phyloP scores from a whole-genome alignment of 2,888 invertebrate species.

The Archips xylosteana region DNA sequence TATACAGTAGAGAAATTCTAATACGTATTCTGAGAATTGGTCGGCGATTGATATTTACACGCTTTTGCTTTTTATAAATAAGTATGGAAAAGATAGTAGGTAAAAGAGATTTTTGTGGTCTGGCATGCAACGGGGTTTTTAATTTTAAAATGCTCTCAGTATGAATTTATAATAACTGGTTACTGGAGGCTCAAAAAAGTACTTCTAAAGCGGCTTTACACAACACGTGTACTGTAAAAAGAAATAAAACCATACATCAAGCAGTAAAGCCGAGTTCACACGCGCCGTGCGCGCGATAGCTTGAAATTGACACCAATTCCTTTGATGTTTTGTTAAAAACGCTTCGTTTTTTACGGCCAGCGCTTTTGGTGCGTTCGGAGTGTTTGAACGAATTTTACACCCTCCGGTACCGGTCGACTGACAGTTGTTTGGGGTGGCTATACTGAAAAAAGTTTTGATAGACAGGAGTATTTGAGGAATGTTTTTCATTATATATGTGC shows the following conservation, averaged over 20 bases:
- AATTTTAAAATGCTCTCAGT: too few relatives aligned
- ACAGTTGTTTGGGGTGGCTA: slow-evolving; percentile 8
- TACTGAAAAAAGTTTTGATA: background rate
- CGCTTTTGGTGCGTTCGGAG: slow-evolving; percentile 19
- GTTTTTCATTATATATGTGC: too few relatives aligned
- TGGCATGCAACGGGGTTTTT: too few relatives aligned
- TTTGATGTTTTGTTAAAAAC: slow-evolving; percentile 40
- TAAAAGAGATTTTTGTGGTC: too few relatives aligned
- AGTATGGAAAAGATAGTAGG: too few relatives aligned
- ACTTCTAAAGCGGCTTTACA: too few relatives aligned
- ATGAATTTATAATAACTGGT: too few relatives aligned
- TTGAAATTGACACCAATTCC: slow-evolving; percentile 28
- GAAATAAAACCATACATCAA: slow-evolving; percentile 10
- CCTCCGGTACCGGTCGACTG: background rate
- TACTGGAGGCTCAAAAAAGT: background rate
- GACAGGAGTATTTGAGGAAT: background rate
- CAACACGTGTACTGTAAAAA: background rate
- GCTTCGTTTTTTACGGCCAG: slow-evolving; percentile 26
- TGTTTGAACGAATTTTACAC: slow-evolving; percentile 26
- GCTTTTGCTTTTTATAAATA: too few relatives aligned
- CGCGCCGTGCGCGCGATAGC: slow-evolving; percentile 24
- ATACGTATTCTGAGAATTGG: too few relatives aligned
- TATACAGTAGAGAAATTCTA: too few relatives aligned
- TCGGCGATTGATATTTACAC: too few relatives aligned
- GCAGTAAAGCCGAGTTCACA: slow-evolving; percentile 14